Conservation (phyloP, 2,888 invertebrate species). For the Drosophila nr. perissopoda region DNA sequence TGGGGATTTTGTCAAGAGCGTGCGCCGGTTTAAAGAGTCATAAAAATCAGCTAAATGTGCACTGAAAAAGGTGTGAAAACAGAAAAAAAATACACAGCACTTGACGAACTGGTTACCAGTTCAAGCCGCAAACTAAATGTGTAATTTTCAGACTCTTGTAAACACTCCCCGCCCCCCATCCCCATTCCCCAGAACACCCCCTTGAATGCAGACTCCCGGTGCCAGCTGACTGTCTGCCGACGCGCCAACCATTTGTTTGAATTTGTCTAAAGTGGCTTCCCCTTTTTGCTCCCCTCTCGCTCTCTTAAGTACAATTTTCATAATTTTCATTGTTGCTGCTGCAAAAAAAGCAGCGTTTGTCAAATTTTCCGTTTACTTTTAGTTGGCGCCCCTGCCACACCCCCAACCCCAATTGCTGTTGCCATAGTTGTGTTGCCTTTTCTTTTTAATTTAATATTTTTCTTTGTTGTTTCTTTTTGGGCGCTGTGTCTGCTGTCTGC, state of each 20-base stretch:
- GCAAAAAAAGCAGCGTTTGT: constrained; percentile 62
- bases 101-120: constrained; percentile 56
- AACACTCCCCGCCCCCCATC: constrained; percentile 45
- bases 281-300: constrained; percentile 19
- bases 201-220: constrained; percentile 9
- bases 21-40: constrained; percentile 70
- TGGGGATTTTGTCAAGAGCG: constrained; percentile 60
- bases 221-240: constrained; percentile 38
- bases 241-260: constrained; percentile 73
- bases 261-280: constrained; percentile 78
- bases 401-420: not conserved
- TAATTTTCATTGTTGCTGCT: constrained; percentile 63
- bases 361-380: constrained; percentile 68
- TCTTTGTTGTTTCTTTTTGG: constrained; percentile 66
- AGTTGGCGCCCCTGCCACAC: constrained; percentile 45
- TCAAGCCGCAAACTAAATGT: constrained; percentile 70
- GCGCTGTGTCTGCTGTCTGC: constrained; percentile 44
- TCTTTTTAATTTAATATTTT: constrained; percentile 74
- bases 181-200: not conserved
- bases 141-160: constrained; percentile 70
- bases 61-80: constrained; percentile 63
- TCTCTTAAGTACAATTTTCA: constrained; percentile 59
- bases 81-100: constrained; percentile 35
- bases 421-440: constrained; percentile 59
- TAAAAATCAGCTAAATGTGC: constrained; percentile 73